phyloP scores from a whole-genome alignment of 2,113 vertebrate species.

The Oreochromis tanganicae region DNA sequence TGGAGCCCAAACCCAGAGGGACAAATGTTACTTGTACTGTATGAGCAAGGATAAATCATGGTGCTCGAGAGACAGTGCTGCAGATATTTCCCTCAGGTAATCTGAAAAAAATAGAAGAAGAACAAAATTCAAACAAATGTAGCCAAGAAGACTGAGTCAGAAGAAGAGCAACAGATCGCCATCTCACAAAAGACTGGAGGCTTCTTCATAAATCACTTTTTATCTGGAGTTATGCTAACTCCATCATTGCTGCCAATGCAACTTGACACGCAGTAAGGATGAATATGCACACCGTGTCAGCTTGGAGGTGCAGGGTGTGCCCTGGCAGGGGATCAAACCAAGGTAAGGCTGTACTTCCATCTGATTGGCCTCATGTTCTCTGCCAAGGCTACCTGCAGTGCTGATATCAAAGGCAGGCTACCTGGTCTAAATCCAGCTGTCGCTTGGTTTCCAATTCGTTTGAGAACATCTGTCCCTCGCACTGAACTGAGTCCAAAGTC shows the following conservation, averaged over 20 bases:
- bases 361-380: slow-evolving; percentile 4
- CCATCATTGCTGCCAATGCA: background rate
- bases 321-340: slow-evolving; percentile 44
- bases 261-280: background rate
- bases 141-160: background rate
- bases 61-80: background rate
- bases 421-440: slow-evolving; percentile 37
- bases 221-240: background rate
- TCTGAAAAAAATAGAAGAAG: slow-evolving; percentile 3
- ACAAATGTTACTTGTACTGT: slow-evolving; percentile 25
- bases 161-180: background rate
- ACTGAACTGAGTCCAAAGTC: slow-evolving; percentile 39
- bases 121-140: background rate
- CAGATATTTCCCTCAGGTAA: slow-evolving; percentile 16
- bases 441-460: slow-evolving; percentile 9
- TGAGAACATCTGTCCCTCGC: slow-evolving; percentile 52
- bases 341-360: slow-evolving; percentile 5
- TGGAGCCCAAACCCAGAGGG: slow-evolving; percentile 20
- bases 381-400: slow-evolving; percentile 39
- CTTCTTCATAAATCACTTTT: slow-evolving; percentile 13
- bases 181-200: background rate
- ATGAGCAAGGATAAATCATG: slow-evolving; percentile 27
- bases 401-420: slow-evolving; percentile 53
- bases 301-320: slow-evolving; percentile 1
- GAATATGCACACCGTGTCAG: background rate